Conservation (phyloP, 2,113 vertebrate species). For the Pipra filicauda region DNA sequence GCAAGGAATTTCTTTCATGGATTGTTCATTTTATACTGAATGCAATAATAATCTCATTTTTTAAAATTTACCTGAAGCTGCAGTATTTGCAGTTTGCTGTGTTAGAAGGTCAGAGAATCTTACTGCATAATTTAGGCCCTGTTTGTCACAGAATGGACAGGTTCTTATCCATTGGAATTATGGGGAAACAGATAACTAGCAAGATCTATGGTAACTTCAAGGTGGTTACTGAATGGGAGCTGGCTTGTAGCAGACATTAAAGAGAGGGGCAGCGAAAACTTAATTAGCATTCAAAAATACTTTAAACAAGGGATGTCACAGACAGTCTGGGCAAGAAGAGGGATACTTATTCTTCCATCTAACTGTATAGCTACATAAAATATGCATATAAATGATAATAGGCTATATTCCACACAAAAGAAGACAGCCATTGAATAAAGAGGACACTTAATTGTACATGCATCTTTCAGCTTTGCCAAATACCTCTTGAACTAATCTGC, state of each 20-base stretch:
- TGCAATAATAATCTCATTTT: conserved; percentile 1
- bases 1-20: not conserved
- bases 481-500: not conserved
- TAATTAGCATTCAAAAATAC: conserved; percentile 38
- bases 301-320: not conserved
- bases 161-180: conserved; percentile 11
- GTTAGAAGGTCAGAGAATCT: not conserved
- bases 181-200: conserved; percentile 40
- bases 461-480: not conserved
- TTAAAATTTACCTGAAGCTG: conserved; percentile 21
- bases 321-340: not conserved
- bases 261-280: not conserved
- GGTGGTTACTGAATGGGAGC: not conserved
- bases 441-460: not conserved
- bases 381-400: not conserved
- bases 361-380: not conserved
- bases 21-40: conserved; percentile 34
- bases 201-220: conserved; percentile 44
- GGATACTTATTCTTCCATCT: not conserved
- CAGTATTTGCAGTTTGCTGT: not conserved
- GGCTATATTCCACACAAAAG: not conserved
- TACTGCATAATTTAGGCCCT: conserved; percentile 25
- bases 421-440: not conserved
- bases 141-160: not conserved
- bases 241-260: not conserved